Evolutionary conservation across 2,888 invertebrate species (phyloP), one percentile per base, ranked within the genome.

Genomic region (Brachypterus glaber): DNA sequence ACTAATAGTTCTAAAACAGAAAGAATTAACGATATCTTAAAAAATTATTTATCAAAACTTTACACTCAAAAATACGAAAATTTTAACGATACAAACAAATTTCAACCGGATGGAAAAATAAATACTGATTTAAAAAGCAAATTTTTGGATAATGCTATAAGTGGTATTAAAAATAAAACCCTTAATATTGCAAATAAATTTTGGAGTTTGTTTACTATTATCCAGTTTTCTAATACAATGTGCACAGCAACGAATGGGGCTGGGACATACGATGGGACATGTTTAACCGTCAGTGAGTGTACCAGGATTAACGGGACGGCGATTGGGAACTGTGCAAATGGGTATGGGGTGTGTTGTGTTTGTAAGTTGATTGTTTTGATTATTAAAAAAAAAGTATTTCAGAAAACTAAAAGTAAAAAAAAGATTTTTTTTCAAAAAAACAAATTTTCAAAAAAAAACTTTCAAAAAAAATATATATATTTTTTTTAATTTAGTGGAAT

Each of bases 301-400:
- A 64, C 67, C 12, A 66, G 69, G 32, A 57, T 72, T 25, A 77
- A 76, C 33, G 84, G 84, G 2, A 67, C 68, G 4, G 60, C 71
- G 1, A 72, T 78, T 59, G 81, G 80, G n/a, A 58, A 69, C 1
- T 85, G 85, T 61, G 83, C 82, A 11, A 75, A 75, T 56, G 82
- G 81, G 3, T 78, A 77, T 53, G 84, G 82, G 8, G 76, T 76
- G 17, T 85, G 85, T 55, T 85, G 85, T 55, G 71, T 82, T 44
- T 77, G 84, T 84, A 70, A 77, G 82, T 75, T 48, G 15, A 16
- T 5, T 33, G n/a, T n/a, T n/a, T n/a, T n/a, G n/a, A n/a, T n/a
- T n/a, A n/a, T n/a, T n/a, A n/a, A n/a, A n/a, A n/a, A n/a, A n/a
- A n/a, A n/a, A n/a, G n/a, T n/a, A n/a, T n/a, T n/a, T n/a, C n/a